Evolutionary conservation across 2,888 invertebrate species (phyloP).

Genomic region (Microchrysa polita): DNA sequence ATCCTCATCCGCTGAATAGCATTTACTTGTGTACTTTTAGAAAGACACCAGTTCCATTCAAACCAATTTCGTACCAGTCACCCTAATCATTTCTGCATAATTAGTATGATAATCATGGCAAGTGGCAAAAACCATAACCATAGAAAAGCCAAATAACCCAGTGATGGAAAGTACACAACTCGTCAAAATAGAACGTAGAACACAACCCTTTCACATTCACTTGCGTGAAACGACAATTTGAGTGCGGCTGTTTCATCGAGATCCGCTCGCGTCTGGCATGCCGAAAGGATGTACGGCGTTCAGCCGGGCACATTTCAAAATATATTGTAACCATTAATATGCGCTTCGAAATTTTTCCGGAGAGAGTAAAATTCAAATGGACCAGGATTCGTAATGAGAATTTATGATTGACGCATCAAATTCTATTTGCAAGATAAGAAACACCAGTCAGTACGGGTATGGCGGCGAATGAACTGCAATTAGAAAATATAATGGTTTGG

Average conservation of each 20-base stretch:
- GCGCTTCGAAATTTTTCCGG: conserved; percentile 23
- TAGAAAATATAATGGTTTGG: neutral
- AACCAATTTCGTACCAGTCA: conserved; percentile 26
- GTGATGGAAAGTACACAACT: neutral
- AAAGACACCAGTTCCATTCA: no score
- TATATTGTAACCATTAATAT: conserved; percentile 5
- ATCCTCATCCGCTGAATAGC: no score
- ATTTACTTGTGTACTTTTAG: neutral
- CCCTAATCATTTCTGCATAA: conserved; percentile 40
- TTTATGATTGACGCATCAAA: conserved; percentile 37
- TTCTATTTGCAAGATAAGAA: conserved; percentile 32
- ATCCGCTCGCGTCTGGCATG: neutral
- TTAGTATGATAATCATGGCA: conserved; percentile 45
- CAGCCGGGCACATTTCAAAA: neutral
- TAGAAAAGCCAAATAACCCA: conserved; percentile 37
- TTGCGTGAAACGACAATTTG: neutral
- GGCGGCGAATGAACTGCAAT: neutral
- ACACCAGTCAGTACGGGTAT: no score
- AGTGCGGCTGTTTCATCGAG: neutral
- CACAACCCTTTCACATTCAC: conserved; percentile 30
- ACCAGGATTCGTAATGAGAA: conserved; percentile 29
- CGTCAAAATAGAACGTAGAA: neutral
- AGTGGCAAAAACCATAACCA: conserved; percentile 44
- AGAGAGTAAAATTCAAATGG: conserved; percentile 18
- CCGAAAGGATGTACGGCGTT: no score